Base-by-base conservation (phyloP, 2,797 vertebrate species). In the Acipenser transmontanus region DNA sequence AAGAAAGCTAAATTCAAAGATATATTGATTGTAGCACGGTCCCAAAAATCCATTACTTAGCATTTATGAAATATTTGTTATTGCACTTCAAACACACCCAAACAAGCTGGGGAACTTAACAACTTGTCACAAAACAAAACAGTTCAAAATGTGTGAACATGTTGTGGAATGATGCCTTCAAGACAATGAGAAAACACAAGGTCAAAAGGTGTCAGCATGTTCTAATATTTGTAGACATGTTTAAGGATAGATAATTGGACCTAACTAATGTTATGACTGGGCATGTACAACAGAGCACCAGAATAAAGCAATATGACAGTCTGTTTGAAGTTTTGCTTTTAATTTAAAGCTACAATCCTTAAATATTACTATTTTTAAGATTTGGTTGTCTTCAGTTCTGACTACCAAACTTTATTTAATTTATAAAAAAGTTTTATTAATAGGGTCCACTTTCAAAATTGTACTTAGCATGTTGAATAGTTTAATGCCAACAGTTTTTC, bases 221-320 rank as follows among this genome's bases (percentile, higher is more conserved):
- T 69, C 71, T 69, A 67, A 75, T 72, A 59, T 72, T 62, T 74
- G 68, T 54, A 66, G 67, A 34, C 34, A 4, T 34, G 3, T 65
- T 62, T 70, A 69, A 69, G 10, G 50, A 64, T 11, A 1, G 59
- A 61, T 50, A 68, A 60, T 57, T 71, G 70, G 71, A 47, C 59
- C 4, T 7, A 62, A 69, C 62, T 68, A 65, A 69, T 64, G 47
- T 56, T 70, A 34, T 73, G 68, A 72, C 63, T 65, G 66, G 70
- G 66, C 71, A 66, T 72, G 73, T 66, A 13, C 49, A 57, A 76
- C 7, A 17, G 47, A 61, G 34, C 47, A 47, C 47, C 65, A 68
- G 49, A 57, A 57, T n/a, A n/a, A 11, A 57, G 12, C 54, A 57
- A 57, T 1, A 34, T 34, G 34, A 17, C 17, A 17, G 17, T 17